Conservation (phyloP, 2,113 vertebrate species). For the Galemys pyrenaicus region DNA sequence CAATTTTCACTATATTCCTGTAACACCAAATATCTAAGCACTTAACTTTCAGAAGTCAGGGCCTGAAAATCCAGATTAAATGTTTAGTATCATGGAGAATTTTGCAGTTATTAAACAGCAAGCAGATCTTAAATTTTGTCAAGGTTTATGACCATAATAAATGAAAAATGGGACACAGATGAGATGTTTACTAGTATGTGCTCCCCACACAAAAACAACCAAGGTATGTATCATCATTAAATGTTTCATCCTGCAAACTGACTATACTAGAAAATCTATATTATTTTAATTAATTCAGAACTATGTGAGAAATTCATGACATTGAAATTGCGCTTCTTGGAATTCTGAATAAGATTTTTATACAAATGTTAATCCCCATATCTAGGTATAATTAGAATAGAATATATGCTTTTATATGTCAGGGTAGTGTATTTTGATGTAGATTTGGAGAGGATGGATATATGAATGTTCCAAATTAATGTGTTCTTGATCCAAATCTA, state of each 20-base stretch:
- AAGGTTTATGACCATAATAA: slow-evolving; percentile 62
- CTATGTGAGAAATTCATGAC: slow-evolving; percentile 46
- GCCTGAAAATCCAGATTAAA: slow-evolving; percentile 12
- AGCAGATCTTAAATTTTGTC: slow-evolving; percentile 62
- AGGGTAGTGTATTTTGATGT: background rate
- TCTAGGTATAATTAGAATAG: background rate
- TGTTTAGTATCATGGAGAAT: slow-evolving; percentile 58
- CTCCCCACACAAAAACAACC: slow-evolving; percentile 41
- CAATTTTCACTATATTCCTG: slow-evolving; percentile 39
- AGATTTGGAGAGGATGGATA: background rate
- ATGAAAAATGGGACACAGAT: slow-evolving; percentile 59
- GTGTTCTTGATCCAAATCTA: background rate
- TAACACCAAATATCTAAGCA: slow-evolving; percentile 56
- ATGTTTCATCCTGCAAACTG: slow-evolving; percentile 39
- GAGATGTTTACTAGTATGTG: background rate
- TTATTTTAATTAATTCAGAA: slow-evolving; percentile 53
- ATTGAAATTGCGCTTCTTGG: background rate
- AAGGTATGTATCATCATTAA: slow-evolving; percentile 39
- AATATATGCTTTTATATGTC: background rate
- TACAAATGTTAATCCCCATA: slow-evolving; percentile 35
- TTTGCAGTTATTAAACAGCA: slow-evolving; percentile 26
- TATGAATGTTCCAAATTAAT: background rate
- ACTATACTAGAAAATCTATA: background rate
- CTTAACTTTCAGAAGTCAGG: slow-evolving; percentile 57
- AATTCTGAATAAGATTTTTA: background rate